Conservation (phyloP, 2,888 invertebrate genomes). For the Macrosiphum euphorbiae region DNA sequence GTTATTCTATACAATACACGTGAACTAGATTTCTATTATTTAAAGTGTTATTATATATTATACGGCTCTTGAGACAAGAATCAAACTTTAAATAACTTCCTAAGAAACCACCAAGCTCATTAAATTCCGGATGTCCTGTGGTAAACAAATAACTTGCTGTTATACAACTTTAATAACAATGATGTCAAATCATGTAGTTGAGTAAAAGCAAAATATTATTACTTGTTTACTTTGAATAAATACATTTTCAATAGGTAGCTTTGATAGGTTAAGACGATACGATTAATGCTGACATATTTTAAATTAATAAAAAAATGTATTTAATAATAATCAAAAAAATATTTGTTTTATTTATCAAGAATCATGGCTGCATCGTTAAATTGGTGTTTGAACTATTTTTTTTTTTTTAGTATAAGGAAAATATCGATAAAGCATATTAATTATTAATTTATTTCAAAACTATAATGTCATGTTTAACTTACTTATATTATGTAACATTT, state of each 20-base stretch:
- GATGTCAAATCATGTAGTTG: background rate
- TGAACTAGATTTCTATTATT: conserved; percentile 9
- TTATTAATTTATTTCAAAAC: too few species aligned
- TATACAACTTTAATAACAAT: conserved; percentile 5
- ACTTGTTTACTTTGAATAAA: background rate
- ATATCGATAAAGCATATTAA: background rate
- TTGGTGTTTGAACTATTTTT: background rate
- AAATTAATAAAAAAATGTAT: background rate
- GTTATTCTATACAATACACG: background rate
- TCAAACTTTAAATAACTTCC: conserved; percentile 33
- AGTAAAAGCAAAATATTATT: conserved; percentile 9
- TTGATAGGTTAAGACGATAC: background rate
- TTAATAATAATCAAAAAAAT: background rate
- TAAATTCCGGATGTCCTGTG: conserved; percentile 33
- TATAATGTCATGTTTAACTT: background rate
- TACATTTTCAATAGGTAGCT: background rate
- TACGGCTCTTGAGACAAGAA: background rate
- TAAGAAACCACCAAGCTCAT: conserved; percentile 25
- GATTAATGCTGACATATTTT: background rate
- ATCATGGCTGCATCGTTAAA: background rate
- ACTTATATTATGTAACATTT: too few species aligned
- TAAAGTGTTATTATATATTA: conserved; percentile 38
- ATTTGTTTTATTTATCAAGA: background rate
- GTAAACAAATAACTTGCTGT: conserved; percentile 22
- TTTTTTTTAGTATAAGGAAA: background rate